Percentiles rank a stretch among this genome's conserved stretches.
phyloP scores from a whole-genome alignment of 2,113 vertebrate genomes.

The Ochotona princeps region DNA sequence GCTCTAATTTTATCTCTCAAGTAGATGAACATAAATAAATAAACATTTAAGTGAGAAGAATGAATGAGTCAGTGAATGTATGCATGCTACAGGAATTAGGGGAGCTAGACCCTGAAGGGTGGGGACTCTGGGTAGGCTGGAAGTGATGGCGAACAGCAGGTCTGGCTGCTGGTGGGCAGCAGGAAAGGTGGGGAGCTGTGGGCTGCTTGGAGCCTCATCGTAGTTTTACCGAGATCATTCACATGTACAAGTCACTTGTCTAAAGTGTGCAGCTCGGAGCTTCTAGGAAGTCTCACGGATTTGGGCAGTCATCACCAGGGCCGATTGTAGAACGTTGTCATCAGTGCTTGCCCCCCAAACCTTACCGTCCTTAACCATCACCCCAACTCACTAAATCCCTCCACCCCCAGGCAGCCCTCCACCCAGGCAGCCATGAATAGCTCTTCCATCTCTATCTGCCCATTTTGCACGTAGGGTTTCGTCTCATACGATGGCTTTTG shows the following conservation, averaged over 20 bases:
- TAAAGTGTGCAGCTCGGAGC: neutral
- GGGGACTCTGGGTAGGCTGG: neutral
- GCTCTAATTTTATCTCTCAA: too few relatives aligned
- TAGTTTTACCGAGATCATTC: neutral
- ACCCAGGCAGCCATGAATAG: neutral
- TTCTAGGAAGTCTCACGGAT: neutral
- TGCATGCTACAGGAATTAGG: neutral
- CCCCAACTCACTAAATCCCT: neutral
- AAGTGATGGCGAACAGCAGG: neutral
- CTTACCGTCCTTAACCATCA: too few relatives aligned
- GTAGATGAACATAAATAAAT: too few relatives aligned
- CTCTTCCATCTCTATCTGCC: neutral
- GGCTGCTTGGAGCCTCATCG: rapidly evolving
- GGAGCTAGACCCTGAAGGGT: neutral
- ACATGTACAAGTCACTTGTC: rapidly evolving
- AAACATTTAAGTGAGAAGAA: too few relatives aligned
- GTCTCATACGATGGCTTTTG: neutral
- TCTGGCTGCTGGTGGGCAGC: neutral
- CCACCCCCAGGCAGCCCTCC: too few relatives aligned
- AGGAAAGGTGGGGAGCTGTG: neutral
- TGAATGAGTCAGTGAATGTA: neutral
- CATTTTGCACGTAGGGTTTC: neutral
- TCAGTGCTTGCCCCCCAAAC: too few relatives aligned
- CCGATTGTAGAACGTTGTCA: neutral
- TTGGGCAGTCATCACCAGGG: neutral